These are phyloP conservation scores for Oscheius sp. DNA, from an alignment of 2,888 invertebrate genomes.

Conservation along the genomic window DNA sequence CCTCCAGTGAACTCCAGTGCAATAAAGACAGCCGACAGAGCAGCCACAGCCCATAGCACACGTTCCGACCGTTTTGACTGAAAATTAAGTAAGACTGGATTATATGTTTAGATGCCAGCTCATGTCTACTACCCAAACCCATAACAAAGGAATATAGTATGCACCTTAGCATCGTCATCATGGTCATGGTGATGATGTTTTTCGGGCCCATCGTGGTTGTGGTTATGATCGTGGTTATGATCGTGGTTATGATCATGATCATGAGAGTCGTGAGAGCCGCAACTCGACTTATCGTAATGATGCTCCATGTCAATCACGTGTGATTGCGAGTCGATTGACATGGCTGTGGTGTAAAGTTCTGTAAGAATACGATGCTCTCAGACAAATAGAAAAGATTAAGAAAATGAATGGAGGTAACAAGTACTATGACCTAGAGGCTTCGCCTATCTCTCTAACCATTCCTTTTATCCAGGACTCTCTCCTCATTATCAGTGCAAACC, in stretches of 20 bases:
- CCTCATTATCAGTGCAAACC: too few relatives aligned
- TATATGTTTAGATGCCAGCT: slow-evolving; percentile 1
- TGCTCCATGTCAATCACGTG: slow-evolving; percentile 35
- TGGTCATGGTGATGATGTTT: slow-evolving; percentile 19
- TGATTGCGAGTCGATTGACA: slow-evolving; percentile 31
- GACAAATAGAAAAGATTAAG: too few relatives aligned
- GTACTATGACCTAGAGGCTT: too few relatives aligned
- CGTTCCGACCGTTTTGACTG: slow-evolving; percentile 63
- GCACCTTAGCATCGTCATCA: slow-evolving; percentile 30
- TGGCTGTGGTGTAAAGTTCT: slow-evolving; percentile 7
- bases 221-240: slow-evolving; percentile 41
- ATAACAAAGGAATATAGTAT: neutral
- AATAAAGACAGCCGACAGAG: slow-evolving; percentile 63
- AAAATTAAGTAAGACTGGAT: slow-evolving; percentile 28
- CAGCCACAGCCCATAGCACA: slow-evolving; percentile 61
- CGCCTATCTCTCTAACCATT: too few relatives aligned
- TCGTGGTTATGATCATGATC: slow-evolving; percentile 40
- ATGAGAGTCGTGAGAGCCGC: slow-evolving; percentile 25
- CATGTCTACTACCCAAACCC: neutral
- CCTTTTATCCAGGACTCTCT: too few relatives aligned
- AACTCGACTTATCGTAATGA: slow-evolving; percentile 30
- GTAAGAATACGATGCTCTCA: neutral
- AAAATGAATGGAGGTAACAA: too few relatives aligned
- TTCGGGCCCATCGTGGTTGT: slow-evolving; percentile 21
- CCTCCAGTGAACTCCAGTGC: slow-evolving; percentile 57